Percentiles rank a stretch among this genome's conserved stretches.
Evolutionary conservation across 2,797 vertebrate genomes (phyloP).

Genomic region (Percopsis omiscomaycus): DNA sequence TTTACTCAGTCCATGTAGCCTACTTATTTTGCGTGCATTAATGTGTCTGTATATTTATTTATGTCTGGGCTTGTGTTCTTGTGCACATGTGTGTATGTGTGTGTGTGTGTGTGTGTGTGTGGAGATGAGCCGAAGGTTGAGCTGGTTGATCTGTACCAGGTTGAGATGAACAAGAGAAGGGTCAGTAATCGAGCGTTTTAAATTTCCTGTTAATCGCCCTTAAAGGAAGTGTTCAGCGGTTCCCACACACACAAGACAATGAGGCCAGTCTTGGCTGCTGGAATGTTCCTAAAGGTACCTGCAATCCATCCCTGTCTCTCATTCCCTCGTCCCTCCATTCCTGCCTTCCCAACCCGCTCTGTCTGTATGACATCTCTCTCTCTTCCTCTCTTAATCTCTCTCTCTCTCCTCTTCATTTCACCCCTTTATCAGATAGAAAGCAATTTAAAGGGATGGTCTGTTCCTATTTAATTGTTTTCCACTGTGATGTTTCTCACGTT

Average conservation of each 20-base stretch:
- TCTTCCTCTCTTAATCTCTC: not conserved
- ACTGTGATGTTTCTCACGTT: too few relatives aligned
- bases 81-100: not conserved
- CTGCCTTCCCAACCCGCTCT: conserved; percentile 24
- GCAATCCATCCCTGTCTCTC: conserved; percentile 42
- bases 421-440: conserved; percentile 9
- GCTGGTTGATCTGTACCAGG: conserved; percentile 56
- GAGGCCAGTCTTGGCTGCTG: conserved; percentile 78
- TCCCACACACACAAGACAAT: conserved; percentile 87
- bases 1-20: too few relatives aligned
- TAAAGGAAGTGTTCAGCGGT: conserved; percentile 84
- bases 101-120: conserved; percentile 13
- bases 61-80: too few relatives aligned
- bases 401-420: conserved; percentile 22
- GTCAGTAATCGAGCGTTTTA: conserved; percentile 71
- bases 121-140: conserved; percentile 39
- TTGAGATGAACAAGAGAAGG: conserved; percentile 67
- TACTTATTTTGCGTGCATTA: not conserved
- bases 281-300: conserved; percentile 64
- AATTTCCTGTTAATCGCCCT: conserved; percentile 79
- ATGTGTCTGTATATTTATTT: not conserved
- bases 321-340: conserved; percentile 28
- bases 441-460: conserved; percentile 1
- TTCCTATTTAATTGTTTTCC: too few relatives aligned
- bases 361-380: conserved; percentile 17